A percentile compares a stretch with the other conserved stretches of the same genome.
phyloP scores from a whole-genome alignment of 2,113 vertebrate species.

The Mus pahari region DNA sequence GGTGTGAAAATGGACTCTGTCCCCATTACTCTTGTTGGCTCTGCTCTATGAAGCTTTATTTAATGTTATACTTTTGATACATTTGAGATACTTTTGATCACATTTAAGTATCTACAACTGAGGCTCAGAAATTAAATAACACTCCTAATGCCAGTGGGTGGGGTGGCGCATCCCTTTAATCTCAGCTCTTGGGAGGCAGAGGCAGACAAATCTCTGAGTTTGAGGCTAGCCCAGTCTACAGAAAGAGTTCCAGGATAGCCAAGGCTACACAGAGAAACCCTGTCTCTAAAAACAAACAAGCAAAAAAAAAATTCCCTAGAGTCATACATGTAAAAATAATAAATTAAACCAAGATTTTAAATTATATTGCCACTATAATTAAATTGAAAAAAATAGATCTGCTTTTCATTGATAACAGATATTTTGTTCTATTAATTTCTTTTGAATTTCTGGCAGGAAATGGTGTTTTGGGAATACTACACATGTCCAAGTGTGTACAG shows the following conservation, averaged over 20 bases:
- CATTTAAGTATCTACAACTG: conserved; percentile 21
- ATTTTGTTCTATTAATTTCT: background rate
- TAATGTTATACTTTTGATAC: background rate
- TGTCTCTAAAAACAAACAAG: background rate
- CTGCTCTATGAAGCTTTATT: background rate
- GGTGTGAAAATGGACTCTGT: background rate
- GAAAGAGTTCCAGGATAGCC: background rate
- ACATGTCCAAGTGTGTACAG: background rate
- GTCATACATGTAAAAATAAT: background rate
- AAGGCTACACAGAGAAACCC: background rate
- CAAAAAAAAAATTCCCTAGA: background rate
- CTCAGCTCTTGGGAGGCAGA: background rate
- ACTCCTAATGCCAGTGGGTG: background rate
- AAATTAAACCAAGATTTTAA: conserved; percentile 35
- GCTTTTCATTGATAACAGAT: background rate
- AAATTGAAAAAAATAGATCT: conserved; percentile 28
- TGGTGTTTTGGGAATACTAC: background rate
- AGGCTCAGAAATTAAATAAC: conserved; percentile 25
- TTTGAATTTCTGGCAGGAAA: conserved; percentile 6
- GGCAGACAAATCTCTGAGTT: background rate
- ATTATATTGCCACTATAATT: background rate
- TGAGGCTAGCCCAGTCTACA: background rate
- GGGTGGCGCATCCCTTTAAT: background rate
- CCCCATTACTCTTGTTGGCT: conserved; percentile 13
- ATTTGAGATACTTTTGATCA: background rate